Conservation (phyloP, 1,140 invertebrate species). For the Ips typographus region DNA sequence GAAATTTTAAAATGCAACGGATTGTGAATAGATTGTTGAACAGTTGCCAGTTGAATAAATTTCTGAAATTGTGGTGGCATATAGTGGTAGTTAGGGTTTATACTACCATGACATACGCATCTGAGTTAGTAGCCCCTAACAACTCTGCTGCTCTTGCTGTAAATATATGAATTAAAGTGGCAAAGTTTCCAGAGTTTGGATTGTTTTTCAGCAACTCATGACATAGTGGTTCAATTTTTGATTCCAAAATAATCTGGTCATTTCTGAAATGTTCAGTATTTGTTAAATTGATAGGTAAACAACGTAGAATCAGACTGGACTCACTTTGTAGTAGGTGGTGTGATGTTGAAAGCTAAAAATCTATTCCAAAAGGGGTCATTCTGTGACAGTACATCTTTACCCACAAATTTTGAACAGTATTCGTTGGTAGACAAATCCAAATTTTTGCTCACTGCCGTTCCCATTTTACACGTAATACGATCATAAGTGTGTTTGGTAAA, state of each 20-base stretch:
- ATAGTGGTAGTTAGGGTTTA: background rate
- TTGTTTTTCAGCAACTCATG: slow-evolving; percentile 79
- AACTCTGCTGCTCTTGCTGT: slow-evolving; percentile 76
- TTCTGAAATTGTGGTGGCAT: slow-evolving; percentile 61
- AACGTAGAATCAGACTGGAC: slow-evolving; percentile 34
- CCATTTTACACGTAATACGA: slow-evolving; percentile 62
- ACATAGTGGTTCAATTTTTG: slow-evolving; percentile 70
- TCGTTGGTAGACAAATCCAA: slow-evolving; percentile 82
- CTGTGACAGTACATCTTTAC: slow-evolving; percentile 74
- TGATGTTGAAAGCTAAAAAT: slow-evolving; percentile 88
- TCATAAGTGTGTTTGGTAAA: slow-evolving; percentile 4
- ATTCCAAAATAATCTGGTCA: slow-evolving; percentile 79
- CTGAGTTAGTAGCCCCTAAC: slow-evolving; percentile 77
- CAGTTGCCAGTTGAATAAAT: slow-evolving; percentile 91
- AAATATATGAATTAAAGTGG: slow-evolving; percentile 82
- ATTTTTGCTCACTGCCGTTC: slow-evolving; percentile 79
- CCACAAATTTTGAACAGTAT: slow-evolving; percentile 75
- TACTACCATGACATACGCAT: slow-evolving; percentile 67
- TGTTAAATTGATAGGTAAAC: background rate
- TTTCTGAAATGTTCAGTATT: slow-evolving; percentile 57
- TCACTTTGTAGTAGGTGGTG: slow-evolving; percentile 72
- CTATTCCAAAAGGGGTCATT: slow-evolving; percentile 95
- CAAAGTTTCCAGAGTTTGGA: slow-evolving; percentile 81
- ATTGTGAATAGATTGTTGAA: slow-evolving; percentile 93
- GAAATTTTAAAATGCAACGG: slow-evolving; percentile 84